Evolutionary conservation across 2,888 invertebrate genomes (phyloP).

Genomic region (Mythimna vitellina): DNA sequence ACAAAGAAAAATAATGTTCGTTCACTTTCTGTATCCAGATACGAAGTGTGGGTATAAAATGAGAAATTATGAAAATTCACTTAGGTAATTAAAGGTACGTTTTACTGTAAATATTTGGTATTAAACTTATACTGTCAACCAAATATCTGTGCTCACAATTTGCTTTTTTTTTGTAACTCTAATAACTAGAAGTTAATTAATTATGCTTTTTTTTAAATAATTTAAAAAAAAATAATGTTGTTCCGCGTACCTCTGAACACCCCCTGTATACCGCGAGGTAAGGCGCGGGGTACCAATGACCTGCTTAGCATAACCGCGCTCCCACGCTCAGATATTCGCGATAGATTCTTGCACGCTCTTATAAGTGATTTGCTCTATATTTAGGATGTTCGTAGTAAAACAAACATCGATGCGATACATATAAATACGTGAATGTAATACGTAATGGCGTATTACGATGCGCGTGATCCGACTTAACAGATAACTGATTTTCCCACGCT

Average conservation of each 20-base stretch:
- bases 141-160: too few species aligned
- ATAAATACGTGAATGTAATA: conserved; percentile 79
- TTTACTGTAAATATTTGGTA: not conserved
- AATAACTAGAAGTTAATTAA: not conserved
- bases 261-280: conserved; percentile 79
- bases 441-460: conserved; percentile 68
- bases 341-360: conserved; percentile 90
- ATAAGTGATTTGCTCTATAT: conserved; percentile 90
- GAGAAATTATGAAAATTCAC: not conserved
- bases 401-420: conserved; percentile 85
- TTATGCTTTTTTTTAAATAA: too few species aligned
- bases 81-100: not conserved
- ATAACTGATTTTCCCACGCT: conserved; percentile 80
- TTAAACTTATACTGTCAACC: too few species aligned
- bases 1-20: not conserved
- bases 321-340: conserved; percentile 86
- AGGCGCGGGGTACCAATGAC: conserved; percentile 89
- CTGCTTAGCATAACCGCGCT: conserved; percentile 88
- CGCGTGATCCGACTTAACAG: conserved; percentile 64
- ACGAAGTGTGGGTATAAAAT: too few species aligned
- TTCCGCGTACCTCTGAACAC: conserved; percentile 63
- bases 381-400: conserved; percentile 88
- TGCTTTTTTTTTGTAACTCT: too few species aligned
- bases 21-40: not conserved
- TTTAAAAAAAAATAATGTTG: conserved; percentile 51